Conservation (phyloP, 1,140 invertebrate genomes). For the Cydia strobilella region DNA sequence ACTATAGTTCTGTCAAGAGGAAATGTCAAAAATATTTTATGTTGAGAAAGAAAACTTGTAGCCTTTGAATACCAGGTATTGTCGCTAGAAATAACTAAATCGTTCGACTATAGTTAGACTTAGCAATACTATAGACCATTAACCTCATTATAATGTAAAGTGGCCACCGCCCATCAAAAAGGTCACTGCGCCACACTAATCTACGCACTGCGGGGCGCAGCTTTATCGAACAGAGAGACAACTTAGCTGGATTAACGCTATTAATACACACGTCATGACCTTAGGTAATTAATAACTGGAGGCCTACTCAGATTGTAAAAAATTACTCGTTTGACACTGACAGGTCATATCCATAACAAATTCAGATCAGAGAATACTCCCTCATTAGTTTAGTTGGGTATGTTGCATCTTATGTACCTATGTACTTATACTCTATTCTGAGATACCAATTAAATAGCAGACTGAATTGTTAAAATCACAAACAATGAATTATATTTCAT, state of each 20-base stretch:
- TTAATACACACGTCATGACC: background rate
- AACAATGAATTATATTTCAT: no score
- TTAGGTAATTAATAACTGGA: background rate
- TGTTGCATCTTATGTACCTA: no score
- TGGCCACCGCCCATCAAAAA: constrained; percentile 23
- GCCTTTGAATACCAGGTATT: background rate
- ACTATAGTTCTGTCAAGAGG: no score
- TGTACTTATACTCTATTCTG: no score
- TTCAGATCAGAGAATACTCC: background rate
- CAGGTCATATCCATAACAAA: background rate
- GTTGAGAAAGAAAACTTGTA: no score
- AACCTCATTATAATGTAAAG: constrained; percentile 21
- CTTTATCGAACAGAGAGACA: constrained; percentile 18
- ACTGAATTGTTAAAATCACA: no score
- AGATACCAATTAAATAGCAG: no score
- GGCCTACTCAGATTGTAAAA: background rate
- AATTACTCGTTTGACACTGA: no score
- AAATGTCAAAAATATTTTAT: no score
- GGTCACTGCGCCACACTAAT: constrained; percentile 24
- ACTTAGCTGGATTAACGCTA: constrained; percentile 4
- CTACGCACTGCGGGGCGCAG: constrained; percentile 18
- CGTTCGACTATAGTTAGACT: background rate
- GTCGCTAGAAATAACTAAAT: background rate
- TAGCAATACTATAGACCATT: constrained; percentile 11
- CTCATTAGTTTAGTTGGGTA: no score